Base-by-base conservation (phyloP, 2,888 invertebrate genomes). In the Eugnorisma glareosa region DNA sequence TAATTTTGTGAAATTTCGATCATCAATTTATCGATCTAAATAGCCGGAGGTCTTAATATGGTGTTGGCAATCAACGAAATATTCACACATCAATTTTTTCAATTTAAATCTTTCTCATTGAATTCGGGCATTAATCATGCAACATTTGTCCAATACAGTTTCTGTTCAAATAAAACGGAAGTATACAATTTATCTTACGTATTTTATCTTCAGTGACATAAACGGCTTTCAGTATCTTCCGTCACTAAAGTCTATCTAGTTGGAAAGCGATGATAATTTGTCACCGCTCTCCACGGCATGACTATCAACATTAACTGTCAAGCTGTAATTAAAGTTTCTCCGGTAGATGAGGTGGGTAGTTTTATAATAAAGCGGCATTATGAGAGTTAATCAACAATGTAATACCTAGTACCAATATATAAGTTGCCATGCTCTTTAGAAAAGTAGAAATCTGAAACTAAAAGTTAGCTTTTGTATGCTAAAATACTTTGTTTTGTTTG, bases 231-330 rank as follows among this genome's bases (percentile, higher is more conserved):
- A 40, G n/a, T 45, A 0, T 28, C 24, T 54, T 51, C 35, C 37
- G 31, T 63, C 24, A 54, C 66, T 35, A 43, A 43, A 77, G 18
- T 73, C 63, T 63, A 73, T 82, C 72, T 31, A 48, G 71, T 83
- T 86, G 15, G 87, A 87, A 87, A 87, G 87, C 76, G 81, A 73
- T 61, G 57, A 85, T 83, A 88, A 88, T 88, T 67, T 66, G 76
- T 73, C 67, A 71, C 61, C 79, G 82, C 69, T 84, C 63, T 75
- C 67, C 37, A 69, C 35, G 59, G 68, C 57, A 64, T 59, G 59
- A 48, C 67, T 24, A 64, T 63, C 59, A 48, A 54, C 57, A 59
- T 79, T 54, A 78, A 61, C 51, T 59, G 51, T 24, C 67, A 66
- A 51, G 35, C 28, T 61, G 66, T 61, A 66, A 82, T 82, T 77